phyloP scores from a whole-genome alignment of 2,113 vertebrate species.

The Onychostruthus taczanowskii region DNA sequence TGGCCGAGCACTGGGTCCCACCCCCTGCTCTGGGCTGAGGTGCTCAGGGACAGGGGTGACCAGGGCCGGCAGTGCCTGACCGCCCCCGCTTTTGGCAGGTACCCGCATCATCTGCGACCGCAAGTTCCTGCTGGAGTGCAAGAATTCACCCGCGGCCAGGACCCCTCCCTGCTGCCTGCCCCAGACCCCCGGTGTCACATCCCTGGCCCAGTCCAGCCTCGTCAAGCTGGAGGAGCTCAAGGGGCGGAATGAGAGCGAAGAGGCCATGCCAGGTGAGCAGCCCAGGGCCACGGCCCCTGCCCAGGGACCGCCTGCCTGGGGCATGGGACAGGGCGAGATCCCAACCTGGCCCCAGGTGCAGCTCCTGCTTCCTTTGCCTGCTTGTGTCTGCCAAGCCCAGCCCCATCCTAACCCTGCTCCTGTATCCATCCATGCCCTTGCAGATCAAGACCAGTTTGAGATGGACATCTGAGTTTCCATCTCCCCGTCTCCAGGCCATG shows the following conservation, averaged over 20 bases:
- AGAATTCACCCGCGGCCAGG: constrained; percentile 86
- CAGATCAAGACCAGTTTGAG: constrained; percentile 77
- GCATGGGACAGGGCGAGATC: neutral
- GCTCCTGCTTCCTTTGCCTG: neutral
- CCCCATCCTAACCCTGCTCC: neutral
- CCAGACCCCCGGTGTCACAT: constrained; percentile 89
- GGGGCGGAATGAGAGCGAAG: constrained; percentile 87
- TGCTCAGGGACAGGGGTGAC: neutral
- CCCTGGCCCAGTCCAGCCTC: constrained; percentile 77
- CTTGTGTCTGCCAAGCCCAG: accelerated
- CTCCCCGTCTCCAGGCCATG: constrained; percentile 27
- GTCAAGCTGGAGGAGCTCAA: constrained; percentile 81
- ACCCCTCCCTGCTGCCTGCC: constrained; percentile 90
- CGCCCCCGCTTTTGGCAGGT: constrained; percentile 70
- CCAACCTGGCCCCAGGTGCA: accelerated
- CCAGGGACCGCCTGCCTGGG: accelerated
- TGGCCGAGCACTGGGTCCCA: neutral
- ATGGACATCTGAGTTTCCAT: constrained; percentile 74
- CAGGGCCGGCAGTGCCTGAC: neutral
- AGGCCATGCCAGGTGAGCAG: constrained; percentile 84
- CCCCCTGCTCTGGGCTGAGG: neutral
- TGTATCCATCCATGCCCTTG: neutral
- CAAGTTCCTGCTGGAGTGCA: constrained; percentile 93
- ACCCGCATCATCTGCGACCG: constrained; percentile 91
- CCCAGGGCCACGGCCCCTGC: neutral